Percentiles rank a stretch among this genome's conserved stretches.
phyloP scores from a whole-genome alignment of 2,888 invertebrate species.

The Holacanthella duospinosa region DNA sequence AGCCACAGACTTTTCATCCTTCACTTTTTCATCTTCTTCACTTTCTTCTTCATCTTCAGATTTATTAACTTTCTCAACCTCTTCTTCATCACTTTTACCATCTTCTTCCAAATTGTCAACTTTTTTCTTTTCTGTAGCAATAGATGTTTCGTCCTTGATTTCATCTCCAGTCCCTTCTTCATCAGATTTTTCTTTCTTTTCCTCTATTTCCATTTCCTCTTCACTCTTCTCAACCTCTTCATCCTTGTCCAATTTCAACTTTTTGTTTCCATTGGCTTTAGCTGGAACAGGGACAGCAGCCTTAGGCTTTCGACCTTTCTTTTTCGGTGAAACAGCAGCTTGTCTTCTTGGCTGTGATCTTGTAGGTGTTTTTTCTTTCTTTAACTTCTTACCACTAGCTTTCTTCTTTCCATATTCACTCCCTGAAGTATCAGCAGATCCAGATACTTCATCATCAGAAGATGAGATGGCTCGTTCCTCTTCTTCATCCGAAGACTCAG shows the following conservation, averaged over 20 bases:
- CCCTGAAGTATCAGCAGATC: conserved; percentile 27
- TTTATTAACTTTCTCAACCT: conserved; percentile 20
- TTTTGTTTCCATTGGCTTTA: conserved; percentile 10
- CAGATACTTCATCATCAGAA: conserved; percentile 12
- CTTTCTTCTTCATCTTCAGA: conserved; percentile 10
- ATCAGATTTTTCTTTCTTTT: conserved; percentile 13
- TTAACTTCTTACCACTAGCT: not conserved
- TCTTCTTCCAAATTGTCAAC: conserved; percentile 18
- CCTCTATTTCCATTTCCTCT: conserved; percentile 1
- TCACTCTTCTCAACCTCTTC: conserved; percentile 4
- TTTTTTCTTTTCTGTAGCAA: conserved; percentile 8
- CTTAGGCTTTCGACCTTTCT: conserved; percentile 10
- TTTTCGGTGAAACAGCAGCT: conserved; percentile 16
- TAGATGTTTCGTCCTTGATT: not conserved
- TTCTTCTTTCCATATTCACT: conserved; percentile 36
- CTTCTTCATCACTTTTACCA: conserved; percentile 10
- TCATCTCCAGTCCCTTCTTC: conserved; percentile 10
- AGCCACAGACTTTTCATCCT: conserved; percentile 12
- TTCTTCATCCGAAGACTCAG: conserved; percentile 22
- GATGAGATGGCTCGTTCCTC: conserved; percentile 11
- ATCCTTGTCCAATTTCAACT: not conserved
- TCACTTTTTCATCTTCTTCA: conserved; percentile 8
- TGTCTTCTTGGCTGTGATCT: not conserved
- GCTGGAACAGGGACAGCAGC: not conserved
- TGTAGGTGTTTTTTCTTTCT: conserved; percentile 3